A percentile compares a stretch with the other conserved stretches of the same genome.
Evolutionary conservation across 2,113 vertebrate species (phyloP).

Genomic region (Rhizomys pruinosus): DNA sequence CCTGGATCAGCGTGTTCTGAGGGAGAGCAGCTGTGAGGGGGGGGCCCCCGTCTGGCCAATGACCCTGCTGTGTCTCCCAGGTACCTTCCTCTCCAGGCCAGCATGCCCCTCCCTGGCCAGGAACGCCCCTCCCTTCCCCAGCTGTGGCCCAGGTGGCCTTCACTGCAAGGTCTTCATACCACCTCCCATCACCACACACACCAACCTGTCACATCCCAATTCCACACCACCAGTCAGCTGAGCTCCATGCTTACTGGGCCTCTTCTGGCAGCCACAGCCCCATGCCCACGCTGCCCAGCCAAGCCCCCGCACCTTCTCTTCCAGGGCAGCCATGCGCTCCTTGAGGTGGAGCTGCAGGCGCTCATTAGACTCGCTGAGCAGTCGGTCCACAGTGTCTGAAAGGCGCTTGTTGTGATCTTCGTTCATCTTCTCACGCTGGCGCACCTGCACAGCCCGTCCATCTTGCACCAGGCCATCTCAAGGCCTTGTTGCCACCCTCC

Average conservation of each 20-base stretch:
- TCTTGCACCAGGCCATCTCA: rapidly evolving
- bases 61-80: background rate
- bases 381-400: constrained; percentile 96
- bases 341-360: constrained; percentile 97
- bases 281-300: background rate
- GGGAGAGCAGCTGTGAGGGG: constrained; percentile 32
- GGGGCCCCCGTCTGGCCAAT: background rate
- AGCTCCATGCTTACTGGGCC: background rate
- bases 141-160: background rate
- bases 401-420: constrained; percentile 97
- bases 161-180: no score
- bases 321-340: constrained; percentile 96
- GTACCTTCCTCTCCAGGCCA: no score
- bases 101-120: rapidly evolving
- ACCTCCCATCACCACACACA: background rate
- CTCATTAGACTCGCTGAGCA: constrained; percentile 97
- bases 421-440: constrained; percentile 99
- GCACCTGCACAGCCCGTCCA: constrained; percentile 87
- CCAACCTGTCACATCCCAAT: background rate
- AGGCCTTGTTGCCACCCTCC: background rate
- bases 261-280: background rate
- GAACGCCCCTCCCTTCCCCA: background rate
- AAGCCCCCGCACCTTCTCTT: constrained; percentile 91
- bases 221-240: rapidly evolving
- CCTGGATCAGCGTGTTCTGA: constrained; percentile 95